phyloP scores from a whole-genome alignment of 2,797 vertebrate species.

The Pseudochromis fuscus region DNA sequence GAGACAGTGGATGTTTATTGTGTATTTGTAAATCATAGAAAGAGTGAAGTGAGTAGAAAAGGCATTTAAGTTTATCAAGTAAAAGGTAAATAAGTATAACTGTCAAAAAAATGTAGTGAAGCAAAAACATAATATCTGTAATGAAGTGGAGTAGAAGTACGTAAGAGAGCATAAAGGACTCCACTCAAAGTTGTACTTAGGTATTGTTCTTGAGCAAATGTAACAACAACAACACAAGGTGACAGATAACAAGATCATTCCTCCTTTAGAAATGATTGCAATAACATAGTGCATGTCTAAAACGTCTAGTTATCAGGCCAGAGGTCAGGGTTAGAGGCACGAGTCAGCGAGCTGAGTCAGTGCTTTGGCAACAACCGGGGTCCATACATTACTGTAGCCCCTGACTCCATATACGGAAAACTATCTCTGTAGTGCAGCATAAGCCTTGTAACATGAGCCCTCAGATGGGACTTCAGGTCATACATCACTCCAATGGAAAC shows the following conservation, averaged over 20 bases:
- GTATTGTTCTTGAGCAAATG: background rate
- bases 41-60: no score
- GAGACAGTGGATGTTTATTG: slow-evolving; percentile 1
- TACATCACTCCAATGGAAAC: slow-evolving; percentile 81
- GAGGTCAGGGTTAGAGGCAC: slow-evolving; percentile 74
- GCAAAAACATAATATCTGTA: background rate
- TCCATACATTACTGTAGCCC: slow-evolving; percentile 81
- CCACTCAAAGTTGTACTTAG: background rate
- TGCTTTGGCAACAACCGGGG: slow-evolving; percentile 76
- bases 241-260: slow-evolving; percentile 60
- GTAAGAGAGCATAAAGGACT: no score
- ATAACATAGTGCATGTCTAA: slow-evolving; percentile 64
- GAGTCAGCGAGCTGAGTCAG: slow-evolving; percentile 81
- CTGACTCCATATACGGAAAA: slow-evolving; percentile 79
- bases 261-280: slow-evolving; percentile 57
- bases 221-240: slow-evolving; percentile 54
- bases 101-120: background rate
- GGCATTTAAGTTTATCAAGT: no score
- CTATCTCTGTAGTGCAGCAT: slow-evolving; percentile 79
- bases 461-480: slow-evolving; percentile 81
- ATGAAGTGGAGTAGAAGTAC: background rate
- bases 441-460: slow-evolving; percentile 83
- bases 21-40: background rate
- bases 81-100: background rate
- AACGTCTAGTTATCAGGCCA: slow-evolving; percentile 71